Evolutionary conservation across 2,888 invertebrate species (phyloP), one percentile per base, ranked within the genome.

Genomic region (Podotricha telesiphe): DNA sequence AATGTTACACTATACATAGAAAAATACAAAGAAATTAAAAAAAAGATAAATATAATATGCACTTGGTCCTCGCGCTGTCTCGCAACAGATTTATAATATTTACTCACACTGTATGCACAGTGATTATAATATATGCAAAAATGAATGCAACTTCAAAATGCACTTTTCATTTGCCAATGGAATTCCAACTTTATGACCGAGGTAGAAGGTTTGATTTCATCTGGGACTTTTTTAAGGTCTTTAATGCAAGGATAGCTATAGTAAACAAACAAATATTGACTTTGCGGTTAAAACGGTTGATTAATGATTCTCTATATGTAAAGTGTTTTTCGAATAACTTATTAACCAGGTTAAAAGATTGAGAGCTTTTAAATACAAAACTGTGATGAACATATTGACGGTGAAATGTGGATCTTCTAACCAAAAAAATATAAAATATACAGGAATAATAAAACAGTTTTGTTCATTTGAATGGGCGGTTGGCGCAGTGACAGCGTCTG

Each of bases 51-150:
- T 6, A 28, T 28, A 4, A 50, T 50, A 51, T 1, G 34, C 15
- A 55, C 59, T 42, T 66, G 70, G 72, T 62, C 69, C 65, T 70
- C 65, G 70, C 66, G 67, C 70, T 68, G 15, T 13, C n/a, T 68
- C 68, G 64, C 70, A 61, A 66, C 65, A 71, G 58, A 65, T 42
- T 68, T 65, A 79, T 75, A 75, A 71, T 68, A 65, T 70, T 68
- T 66, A 55, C 65, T 22, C 47, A 22, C 66, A 53, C 63, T 63
- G 72, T 72, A 8, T 59, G 47, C 53, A 63, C 22, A 66, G 67
- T 45, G 72, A 70, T 70, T 56, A 65, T 47, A 65, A 63, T 65
- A 65, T 68, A 58, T 68, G 74, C 71, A 74, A 73, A 73, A 70
- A 76, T 70, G 72, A 73, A 73, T 69, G 64, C 55, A 56, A 58